Conservation (phyloP, 2,797 vertebrate species). For the Acomys russatus region DNA sequence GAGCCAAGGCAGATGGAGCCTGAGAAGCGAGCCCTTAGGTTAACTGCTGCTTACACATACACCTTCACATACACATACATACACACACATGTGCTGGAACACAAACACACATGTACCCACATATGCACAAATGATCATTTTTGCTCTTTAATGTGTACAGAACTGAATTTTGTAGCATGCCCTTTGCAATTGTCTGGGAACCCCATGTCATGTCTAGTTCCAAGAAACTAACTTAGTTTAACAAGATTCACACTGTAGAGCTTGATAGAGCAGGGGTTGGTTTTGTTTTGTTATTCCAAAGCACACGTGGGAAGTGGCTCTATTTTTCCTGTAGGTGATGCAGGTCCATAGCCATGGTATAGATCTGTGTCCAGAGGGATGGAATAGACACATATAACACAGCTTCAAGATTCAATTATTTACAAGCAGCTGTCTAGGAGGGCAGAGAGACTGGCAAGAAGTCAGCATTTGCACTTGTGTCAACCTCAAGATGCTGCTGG, state of each 20-base stretch:
- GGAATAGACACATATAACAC: background rate
- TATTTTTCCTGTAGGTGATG: background rate
- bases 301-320: background rate
- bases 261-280: background rate
- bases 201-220: background rate
- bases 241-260: background rate
- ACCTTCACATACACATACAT: background rate
- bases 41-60: background rate
- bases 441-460: background rate
- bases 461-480: background rate
- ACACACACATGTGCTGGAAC: background rate
- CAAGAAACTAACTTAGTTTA: background rate
- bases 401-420: background rate
- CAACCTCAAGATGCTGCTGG: background rate
- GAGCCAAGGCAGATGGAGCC: background rate
- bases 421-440: background rate
- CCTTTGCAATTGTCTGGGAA: slow-evolving; percentile 33
- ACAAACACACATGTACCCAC: background rate
- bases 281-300: background rate
- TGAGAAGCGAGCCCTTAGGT: background rate
- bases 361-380: background rate
- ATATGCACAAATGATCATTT: background rate
- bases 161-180: background rate
- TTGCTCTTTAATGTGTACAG: background rate
- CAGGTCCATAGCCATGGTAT: background rate